These are phyloP conservation scores for Chaetodon trifasciatus DNA, from an alignment of 2,797 vertebrate species.

Conservation along the genomic window DNA sequence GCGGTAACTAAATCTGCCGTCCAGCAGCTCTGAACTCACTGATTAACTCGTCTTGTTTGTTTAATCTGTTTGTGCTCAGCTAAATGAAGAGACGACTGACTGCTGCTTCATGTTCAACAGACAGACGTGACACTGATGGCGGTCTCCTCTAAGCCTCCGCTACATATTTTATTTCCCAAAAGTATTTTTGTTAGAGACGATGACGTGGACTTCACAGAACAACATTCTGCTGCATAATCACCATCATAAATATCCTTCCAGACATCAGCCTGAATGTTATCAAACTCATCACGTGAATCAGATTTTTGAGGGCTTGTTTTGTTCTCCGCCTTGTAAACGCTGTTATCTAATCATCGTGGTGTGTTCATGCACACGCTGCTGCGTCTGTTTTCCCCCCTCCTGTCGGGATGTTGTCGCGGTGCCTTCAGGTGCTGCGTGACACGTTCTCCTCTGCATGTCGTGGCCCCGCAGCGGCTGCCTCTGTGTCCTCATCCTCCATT, in stretches of 20 bases:
- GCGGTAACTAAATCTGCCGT: too few species aligned
- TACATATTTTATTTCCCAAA: not conserved
- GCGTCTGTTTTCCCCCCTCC: too few species aligned
- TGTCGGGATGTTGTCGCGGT: not conserved
- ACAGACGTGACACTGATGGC: too few species aligned
- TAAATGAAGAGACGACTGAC: not conserved
- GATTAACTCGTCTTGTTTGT: not conserved
- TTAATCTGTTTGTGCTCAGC: not conserved
- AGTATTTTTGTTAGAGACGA: not conserved
- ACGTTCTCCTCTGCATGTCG: not conserved
- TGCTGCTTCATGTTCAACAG: too few species aligned
- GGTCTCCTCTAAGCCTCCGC: too few species aligned
- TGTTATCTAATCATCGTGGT: too few species aligned
- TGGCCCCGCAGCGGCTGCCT: slow-evolving; percentile 27
- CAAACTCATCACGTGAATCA: not conserved
- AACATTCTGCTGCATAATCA: not conserved
- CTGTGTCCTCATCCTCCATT: slow-evolving; percentile 40
- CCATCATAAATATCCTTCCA: not conserved
- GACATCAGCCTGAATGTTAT: too few species aligned
- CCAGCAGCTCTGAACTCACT: not conserved
- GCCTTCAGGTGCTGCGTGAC: slow-evolving; percentile 29
- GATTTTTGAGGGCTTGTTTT: too few species aligned
- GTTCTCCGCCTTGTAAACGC: too few species aligned
- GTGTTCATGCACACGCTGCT: too few species aligned
- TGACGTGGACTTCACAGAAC: not conserved